Conservation (phyloP, 2,797 vertebrate genomes). For the Cossypha niveicapilla region DNA sequence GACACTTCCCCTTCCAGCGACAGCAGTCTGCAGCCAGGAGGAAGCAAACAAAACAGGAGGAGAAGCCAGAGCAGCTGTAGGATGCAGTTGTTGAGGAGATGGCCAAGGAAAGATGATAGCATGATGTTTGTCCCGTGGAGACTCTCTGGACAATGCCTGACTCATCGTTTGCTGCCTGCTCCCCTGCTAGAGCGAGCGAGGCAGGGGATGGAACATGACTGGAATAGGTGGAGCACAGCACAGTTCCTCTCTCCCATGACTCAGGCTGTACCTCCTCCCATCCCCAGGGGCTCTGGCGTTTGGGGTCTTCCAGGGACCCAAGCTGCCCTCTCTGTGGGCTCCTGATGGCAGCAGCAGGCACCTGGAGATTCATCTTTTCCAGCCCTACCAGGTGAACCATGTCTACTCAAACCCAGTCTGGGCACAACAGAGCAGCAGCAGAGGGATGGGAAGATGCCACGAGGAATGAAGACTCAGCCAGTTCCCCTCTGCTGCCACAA, state of each 20-base stretch:
- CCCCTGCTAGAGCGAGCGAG: neutral
- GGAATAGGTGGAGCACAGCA: slow-evolving; percentile 36
- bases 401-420: fast-evolving
- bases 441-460: neutral
- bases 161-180: neutral
- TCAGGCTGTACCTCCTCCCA: slow-evolving; percentile 30
- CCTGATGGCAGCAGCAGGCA: neutral
- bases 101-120: slow-evolving; percentile 7
- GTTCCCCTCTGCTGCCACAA: neutral
- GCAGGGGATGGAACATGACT: neutral
- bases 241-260: slow-evolving; percentile 25
- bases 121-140: neutral
- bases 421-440: neutral
- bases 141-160: slow-evolving; percentile 27
- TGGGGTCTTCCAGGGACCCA: neutral
- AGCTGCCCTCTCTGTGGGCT: neutral
- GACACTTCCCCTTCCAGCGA: neutral
- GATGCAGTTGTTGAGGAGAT: neutral
- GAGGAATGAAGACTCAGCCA: neutral
- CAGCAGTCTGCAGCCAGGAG: neutral
- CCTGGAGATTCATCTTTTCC: neutral
- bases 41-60: neutral
- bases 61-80: neutral
- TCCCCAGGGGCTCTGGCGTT: neutral
- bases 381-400: fast-evolving